Conservation (phyloP, 2,888 invertebrate genomes). For the Aporophyla lueneburgensis region DNA sequence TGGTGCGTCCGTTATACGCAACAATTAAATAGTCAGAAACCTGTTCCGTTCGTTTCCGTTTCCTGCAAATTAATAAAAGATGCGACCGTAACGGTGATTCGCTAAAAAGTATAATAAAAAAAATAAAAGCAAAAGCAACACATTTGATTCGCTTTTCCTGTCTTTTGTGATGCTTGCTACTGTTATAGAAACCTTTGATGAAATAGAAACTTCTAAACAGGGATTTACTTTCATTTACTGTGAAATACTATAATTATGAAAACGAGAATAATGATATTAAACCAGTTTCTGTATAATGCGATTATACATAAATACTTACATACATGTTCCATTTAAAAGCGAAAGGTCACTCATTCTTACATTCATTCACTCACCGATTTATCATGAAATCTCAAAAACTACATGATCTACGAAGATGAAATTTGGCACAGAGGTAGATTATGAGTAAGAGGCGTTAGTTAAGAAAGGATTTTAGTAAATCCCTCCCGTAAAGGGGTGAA, state of each 20-base stretch:
- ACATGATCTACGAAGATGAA: no score
- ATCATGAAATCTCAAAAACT: no score
- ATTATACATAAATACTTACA: no score
- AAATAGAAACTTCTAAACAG: constrained; percentile 14
- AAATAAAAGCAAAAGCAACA: constrained; percentile 66
- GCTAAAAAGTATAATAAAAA: constrained; percentile 60
- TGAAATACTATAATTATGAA: not conserved
- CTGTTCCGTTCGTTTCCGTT: constrained; percentile 79
- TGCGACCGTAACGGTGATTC: constrained; percentile 68
- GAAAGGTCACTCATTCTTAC: no score
- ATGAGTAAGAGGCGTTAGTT: no score
- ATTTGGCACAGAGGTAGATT: no score
- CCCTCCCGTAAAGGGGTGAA: no score
- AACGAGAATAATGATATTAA: not conserved
- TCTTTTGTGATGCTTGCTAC: constrained; percentile 48
- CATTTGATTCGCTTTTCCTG: constrained; percentile 72
- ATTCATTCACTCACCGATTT: no score
- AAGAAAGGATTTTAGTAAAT: no score
- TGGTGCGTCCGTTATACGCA: constrained; percentile 60
- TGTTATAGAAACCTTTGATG: constrained; percentile 1
- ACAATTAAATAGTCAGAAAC: constrained; percentile 69
- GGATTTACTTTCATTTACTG: constrained; percentile 4
- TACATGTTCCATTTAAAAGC: not conserved
- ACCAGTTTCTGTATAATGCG: not conserved
- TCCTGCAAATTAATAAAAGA: constrained; percentile 76